These are phyloP conservation scores for Phycodurus eques DNA, from an alignment of 2,113 vertebrate genomes.

Conservation along the genomic window DNA sequence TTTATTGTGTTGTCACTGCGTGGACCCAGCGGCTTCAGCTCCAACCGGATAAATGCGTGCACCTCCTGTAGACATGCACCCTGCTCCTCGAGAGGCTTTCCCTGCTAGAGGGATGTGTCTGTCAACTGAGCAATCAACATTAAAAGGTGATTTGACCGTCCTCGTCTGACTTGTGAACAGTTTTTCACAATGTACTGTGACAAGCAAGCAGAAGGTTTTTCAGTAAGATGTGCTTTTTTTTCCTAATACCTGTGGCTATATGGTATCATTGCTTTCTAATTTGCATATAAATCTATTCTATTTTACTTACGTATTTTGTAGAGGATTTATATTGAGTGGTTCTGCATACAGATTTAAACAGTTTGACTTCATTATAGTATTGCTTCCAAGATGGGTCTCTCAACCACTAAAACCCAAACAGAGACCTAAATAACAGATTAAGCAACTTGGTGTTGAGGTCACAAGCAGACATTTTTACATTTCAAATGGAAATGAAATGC, in stretches of 20 bases:
- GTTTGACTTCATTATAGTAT: constrained; percentile 35
- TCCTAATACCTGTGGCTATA: constrained; percentile 51
- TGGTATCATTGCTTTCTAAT: constrained; percentile 35
- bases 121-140: constrained; percentile 38
- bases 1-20: too few relatives aligned
- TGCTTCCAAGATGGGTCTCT: constrained; percentile 36
- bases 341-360: constrained; percentile 39
- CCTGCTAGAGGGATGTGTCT: too few relatives aligned
- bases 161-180: constrained; percentile 33
- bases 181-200: constrained; percentile 20
- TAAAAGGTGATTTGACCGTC: constrained; percentile 35
- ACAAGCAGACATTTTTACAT: constrained; percentile 29
- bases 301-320: constrained; percentile 48
- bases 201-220: constrained; percentile 48
- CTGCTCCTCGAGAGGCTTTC: too few relatives aligned
- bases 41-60: too few relatives aligned
- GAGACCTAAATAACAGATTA: constrained; percentile 36
- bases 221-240: constrained; percentile 54
- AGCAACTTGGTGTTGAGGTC: constrained; percentile 21
- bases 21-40: too few relatives aligned
- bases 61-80: too few relatives aligned
- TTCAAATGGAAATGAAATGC: constrained; percentile 40
- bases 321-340: constrained; percentile 48
- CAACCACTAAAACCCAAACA: constrained; percentile 24
- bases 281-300: constrained; percentile 59